Evolutionary conservation across 2,113 vertebrate species (phyloP).

Genomic region (Circaetus cinerascens): DNA sequence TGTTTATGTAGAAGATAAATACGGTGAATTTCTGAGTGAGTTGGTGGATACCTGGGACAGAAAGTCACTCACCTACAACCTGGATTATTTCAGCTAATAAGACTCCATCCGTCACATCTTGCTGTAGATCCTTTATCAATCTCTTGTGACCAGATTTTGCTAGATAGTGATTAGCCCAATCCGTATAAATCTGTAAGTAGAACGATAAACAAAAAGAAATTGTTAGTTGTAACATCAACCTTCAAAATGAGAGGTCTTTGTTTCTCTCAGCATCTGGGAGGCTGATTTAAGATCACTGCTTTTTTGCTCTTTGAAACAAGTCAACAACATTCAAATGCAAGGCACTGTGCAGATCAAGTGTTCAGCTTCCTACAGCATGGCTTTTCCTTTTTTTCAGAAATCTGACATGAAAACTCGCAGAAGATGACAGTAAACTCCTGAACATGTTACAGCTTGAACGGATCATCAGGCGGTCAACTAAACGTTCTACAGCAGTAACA

Average conservation of each 20-base stretch:
- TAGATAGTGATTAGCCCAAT: slow-evolving; percentile 98
- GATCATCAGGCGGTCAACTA: slow-evolving; percentile 61
- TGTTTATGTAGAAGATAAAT: neutral
- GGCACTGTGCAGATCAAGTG: slow-evolving; percentile 75
- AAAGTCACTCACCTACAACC: slow-evolving; percentile 88
- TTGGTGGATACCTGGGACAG: neutral
- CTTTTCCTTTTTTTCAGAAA: slow-evolving; percentile 76
- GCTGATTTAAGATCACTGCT: neutral
- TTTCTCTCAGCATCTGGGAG: neutral
- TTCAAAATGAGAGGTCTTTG: neutral
- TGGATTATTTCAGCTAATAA: slow-evolving; percentile 97
- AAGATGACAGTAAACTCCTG: slow-evolving; percentile 74
- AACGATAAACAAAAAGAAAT: slow-evolving; percentile 14
- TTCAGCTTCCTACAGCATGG: slow-evolving; percentile 68
- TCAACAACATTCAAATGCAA: slow-evolving; percentile 81
- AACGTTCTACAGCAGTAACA: slow-evolving; percentile 73
- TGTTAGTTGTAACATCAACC: neutral
- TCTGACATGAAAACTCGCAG: slow-evolving; percentile 74
- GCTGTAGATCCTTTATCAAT: slow-evolving; percentile 95
- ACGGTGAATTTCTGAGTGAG: neutral
- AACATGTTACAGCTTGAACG: slow-evolving; percentile 63
- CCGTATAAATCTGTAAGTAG: slow-evolving; percentile 92
- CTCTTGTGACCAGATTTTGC: slow-evolving; percentile 96
- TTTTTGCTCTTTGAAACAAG: slow-evolving; percentile 58
- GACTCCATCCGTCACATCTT: slow-evolving; percentile 95